Evolutionary conservation across 2,888 invertebrate species (phyloP), one percentile per base, ranked within the genome.

Genomic region (Temnothorax rugatulus): DNA sequence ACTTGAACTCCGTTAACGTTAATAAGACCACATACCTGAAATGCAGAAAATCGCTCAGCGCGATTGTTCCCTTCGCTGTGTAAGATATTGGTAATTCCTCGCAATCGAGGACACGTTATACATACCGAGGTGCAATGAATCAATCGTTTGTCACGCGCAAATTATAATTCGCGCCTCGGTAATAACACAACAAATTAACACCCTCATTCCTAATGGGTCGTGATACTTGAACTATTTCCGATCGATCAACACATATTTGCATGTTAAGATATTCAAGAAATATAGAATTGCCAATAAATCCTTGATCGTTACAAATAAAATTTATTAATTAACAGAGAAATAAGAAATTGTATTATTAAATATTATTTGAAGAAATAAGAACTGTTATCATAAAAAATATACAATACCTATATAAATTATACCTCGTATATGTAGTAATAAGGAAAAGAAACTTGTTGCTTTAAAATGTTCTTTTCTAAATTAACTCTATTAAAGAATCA

Each of bases 61-160:
- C 59, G 38, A 73, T 73, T 73, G 59, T 79, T 79, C 59, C 47
- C 59, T 38, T 71, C 79, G 73, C 71, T 47, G 18, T 25, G 18
- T 69, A 59, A 79, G 34, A 38, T 50, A 79, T 18, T n/a, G 47
- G 13, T 13, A 79, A 25, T 59, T 64, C 34, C 25, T 25, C 18
- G 73, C 59, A 13, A 81, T 61, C 59, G 47, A 73, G 59, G 73
- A 81, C 79, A 81, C 21, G 59, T 71, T 79, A 38, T 21, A 18
- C 34, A 59, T 34, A 41, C 21, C 79, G 44, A 59, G 71, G 71
- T 18, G 15, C 71, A 71, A 73, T 73, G 47, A 81, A 81, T 81
- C 47, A 61, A 79, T 69, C 69, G 47, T 57, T 15, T 69, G 59
- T 79, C 59, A 21, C 8, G 38, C 13, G 59, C 47, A 81, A 81